Evolutionary conservation across 2,888 invertebrate genomes (phyloP).

Genomic region (Torymus aiolomorphi): DNA sequence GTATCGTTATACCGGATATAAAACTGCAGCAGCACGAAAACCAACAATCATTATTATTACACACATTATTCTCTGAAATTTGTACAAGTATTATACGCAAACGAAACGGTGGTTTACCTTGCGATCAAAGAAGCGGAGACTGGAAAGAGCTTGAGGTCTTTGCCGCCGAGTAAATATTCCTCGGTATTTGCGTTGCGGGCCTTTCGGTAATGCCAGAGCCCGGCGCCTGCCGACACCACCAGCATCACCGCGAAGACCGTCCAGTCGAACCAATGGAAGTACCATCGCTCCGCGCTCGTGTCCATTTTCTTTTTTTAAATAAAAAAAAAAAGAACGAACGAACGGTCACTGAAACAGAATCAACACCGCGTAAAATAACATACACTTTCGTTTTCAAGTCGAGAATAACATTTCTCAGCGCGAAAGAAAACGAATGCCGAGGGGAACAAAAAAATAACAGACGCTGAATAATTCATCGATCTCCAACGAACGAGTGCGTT

Average conservation of each 20-base stretch:
- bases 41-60: too few relatives aligned
- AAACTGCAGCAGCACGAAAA: constrained; percentile 78
- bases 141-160: constrained; percentile 86
- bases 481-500: too few relatives aligned
- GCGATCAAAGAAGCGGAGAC: constrained; percentile 92
- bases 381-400: too few relatives aligned
- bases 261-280: constrained; percentile 79
- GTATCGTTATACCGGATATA: constrained; percentile 90
- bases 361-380: too few relatives aligned
- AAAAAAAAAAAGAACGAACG: neutral
- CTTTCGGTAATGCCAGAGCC: constrained; percentile 81
- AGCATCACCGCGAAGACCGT: constrained; percentile 84
- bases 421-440: too few relatives aligned
- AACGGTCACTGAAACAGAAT: too few relatives aligned
- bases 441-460: neutral
- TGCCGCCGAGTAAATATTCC: constrained; percentile 87
- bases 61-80: too few relatives aligned
- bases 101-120: constrained; percentile 77
- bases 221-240: constrained; percentile 85
- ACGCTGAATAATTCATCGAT: constrained; percentile 37
- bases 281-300: constrained; percentile 67
- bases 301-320: constrained; percentile 29
- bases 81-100: too few relatives aligned
- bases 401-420: too few relatives aligned
- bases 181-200: constrained; percentile 79